Conservation (phyloP, 2,113 vertebrate genomes). For the Piaya cayana region DNA sequence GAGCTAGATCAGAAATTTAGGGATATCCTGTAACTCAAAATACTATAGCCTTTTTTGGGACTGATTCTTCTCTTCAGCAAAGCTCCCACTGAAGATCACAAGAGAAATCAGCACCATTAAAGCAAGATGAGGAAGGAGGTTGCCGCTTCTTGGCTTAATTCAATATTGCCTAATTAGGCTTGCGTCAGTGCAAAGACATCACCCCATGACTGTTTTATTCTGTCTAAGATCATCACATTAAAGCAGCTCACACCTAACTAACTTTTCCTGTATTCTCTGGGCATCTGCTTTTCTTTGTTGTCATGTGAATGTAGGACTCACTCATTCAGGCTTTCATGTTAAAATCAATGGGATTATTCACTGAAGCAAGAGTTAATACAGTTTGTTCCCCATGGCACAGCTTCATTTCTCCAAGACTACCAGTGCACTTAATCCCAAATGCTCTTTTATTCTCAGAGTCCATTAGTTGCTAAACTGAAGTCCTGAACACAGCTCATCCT, state of each 20-base stretch:
- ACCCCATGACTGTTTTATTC: neutral
- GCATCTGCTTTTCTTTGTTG: neutral
- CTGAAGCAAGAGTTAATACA: neutral
- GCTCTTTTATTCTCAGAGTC: neutral
- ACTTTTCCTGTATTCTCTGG: neutral
- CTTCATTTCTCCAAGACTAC: neutral
- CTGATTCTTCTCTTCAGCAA: neutral
- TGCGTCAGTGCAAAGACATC: neutral
- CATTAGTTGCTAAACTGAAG: neutral
- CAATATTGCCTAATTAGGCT: neutral
- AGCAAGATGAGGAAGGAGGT: neutral
- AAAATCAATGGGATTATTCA: neutral
- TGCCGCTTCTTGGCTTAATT: neutral
- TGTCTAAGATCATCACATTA: neutral
- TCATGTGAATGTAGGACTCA: neutral
- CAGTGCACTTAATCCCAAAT: neutral
- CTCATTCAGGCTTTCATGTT: neutral
- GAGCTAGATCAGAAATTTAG: neutral
- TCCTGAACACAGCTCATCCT: neutral
- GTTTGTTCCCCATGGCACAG: neutral
- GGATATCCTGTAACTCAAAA: neutral
- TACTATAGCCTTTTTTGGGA: neutral
- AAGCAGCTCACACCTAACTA: neutral
- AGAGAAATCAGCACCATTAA: neutral
- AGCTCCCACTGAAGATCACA: accelerated